Conservation (phyloP, 2,888 invertebrate species). For the Agriopis marginaria region DNA sequence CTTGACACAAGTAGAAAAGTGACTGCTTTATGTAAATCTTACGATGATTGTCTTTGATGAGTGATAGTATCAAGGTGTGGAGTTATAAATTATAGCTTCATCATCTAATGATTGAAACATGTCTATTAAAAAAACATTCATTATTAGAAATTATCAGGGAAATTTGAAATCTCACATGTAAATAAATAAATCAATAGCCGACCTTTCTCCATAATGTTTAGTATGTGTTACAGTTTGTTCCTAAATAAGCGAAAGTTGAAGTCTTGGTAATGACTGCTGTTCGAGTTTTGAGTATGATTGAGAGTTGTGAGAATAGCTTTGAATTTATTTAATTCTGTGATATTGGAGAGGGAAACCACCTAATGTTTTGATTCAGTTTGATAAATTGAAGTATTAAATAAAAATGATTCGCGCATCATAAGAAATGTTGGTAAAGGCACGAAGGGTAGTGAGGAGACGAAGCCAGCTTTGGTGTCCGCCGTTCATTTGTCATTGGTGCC, state of each 20-base stretch:
- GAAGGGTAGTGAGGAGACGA: slow-evolving; percentile 75
- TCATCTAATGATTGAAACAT: slow-evolving; percentile 5
- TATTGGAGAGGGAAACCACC: slow-evolving; percentile 76
- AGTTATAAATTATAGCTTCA: background rate
- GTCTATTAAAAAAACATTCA: background rate
- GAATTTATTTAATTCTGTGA: slow-evolving; percentile 80
- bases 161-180: background rate
- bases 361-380: slow-evolving; percentile 65
- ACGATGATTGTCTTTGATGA: background rate
- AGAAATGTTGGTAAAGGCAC: slow-evolving; percentile 76
- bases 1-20: slow-evolving; percentile 8
- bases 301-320: slow-evolving; percentile 65
- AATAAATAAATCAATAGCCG: background rate
- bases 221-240: slow-evolving; percentile 3
- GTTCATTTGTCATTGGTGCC: slow-evolving; percentile 72
- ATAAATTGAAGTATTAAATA: slow-evolving; percentile 52
- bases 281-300: slow-evolving; percentile 38
- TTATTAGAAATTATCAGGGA: background rate
- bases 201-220: background rate
- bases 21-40: slow-evolving; percentile 37
- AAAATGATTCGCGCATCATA: slow-evolving; percentile 54
- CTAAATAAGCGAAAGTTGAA: background rate
- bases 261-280: slow-evolving; percentile 1
- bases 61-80: slow-evolving; percentile 1
- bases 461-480: slow-evolving; percentile 83